A percentile compares a stretch with the other conserved stretches of the same genome.
Evolutionary conservation across 2,113 vertebrate species (phyloP).

Genomic region (Ptilorrhoa leucosticta): DNA sequence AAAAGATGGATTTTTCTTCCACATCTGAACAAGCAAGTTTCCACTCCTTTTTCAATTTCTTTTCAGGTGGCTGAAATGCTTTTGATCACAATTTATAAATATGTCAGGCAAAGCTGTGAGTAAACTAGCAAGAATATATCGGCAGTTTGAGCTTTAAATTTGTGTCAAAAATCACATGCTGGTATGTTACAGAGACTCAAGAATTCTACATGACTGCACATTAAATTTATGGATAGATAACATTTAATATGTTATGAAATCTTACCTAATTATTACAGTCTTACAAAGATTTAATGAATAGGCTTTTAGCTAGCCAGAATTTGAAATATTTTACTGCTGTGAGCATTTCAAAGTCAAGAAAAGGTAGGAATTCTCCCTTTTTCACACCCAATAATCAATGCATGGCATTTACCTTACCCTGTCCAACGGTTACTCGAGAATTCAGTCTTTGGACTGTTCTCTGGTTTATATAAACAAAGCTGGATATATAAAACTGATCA

Average conservation of each 20-base stretch:
- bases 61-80: conserved; percentile 22
- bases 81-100: conserved; percentile 51
- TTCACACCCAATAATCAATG: not conserved
- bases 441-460: not conserved
- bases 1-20: conserved; percentile 9
- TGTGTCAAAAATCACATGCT: not conserved
- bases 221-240: not conserved
- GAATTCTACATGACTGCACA: not conserved
- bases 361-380: not conserved
- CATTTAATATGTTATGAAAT: not conserved
- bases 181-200: not conserved
- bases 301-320: not conserved
- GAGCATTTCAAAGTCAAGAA: not conserved
- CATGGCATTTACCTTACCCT: not conserved
- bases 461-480: not conserved
- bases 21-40: conserved; percentile 10
- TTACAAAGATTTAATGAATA: not conserved
- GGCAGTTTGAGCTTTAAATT: not conserved
- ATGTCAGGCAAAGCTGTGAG: conserved; percentile 6
- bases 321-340: not conserved
- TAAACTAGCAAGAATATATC: not conserved
- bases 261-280: not conserved
- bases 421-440: not conserved
- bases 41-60: conserved; percentile 24
- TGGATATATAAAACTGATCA: not conserved